A percentile compares a stretch with the other conserved stretches of the same genome.
These are phyloP conservation scores for Trogon surrucura DNA, from an alignment of 2,113 vertebrate genomes.

Conservation along the genomic window DNA sequence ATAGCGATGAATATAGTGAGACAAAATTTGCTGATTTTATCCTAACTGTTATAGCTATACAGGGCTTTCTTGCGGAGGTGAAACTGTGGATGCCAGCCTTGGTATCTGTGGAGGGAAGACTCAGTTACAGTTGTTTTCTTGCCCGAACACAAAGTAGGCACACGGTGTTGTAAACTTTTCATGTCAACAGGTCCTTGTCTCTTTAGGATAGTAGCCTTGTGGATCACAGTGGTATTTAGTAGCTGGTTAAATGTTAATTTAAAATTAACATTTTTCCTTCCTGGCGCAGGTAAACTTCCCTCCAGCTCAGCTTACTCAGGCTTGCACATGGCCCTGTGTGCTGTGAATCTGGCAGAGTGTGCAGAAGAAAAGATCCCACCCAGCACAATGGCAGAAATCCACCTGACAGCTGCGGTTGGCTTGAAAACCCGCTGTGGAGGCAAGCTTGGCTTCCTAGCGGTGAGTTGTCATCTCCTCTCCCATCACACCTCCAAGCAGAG, in stretches of 20 bases:
- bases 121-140: accelerated
- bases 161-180: background rate
- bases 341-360: conserved; percentile 93
- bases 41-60: background rate
- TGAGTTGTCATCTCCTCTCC: conserved; percentile 38
- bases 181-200: background rate
- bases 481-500: background rate
- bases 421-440: conserved; percentile 87
- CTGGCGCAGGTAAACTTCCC: conserved; percentile 86
- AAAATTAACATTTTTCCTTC: background rate
- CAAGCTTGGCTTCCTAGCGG: conserved; percentile 88
- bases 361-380: conserved; percentile 91
- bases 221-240: background rate
- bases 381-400: conserved; percentile 88
- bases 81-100: background rate
- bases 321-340: conserved; percentile 90
- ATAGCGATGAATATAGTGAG: background rate
- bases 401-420: conserved; percentile 89
- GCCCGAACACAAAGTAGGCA: background rate
- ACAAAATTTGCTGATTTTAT: background rate
- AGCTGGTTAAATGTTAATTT: background rate
- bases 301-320: conserved; percentile 85
- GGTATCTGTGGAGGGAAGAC: background rate
- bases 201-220: background rate
- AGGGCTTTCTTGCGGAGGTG: background rate